phyloP scores from a whole-genome alignment of 2,113 vertebrate species.

The Mohoua ochrocephala region DNA sequence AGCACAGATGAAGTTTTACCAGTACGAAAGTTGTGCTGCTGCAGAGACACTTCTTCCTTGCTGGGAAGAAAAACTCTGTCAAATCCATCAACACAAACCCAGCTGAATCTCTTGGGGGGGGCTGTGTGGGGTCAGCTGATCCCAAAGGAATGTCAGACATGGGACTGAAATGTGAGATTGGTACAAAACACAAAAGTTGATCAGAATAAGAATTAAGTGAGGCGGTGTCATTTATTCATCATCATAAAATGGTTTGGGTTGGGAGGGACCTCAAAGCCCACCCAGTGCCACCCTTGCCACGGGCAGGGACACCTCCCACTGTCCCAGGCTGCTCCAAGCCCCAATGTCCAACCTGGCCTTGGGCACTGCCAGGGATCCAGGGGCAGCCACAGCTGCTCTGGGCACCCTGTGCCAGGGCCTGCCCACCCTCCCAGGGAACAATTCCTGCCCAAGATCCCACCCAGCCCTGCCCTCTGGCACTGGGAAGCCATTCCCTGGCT shows the following conservation, averaged over 20 bases:
- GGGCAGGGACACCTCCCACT: background rate
- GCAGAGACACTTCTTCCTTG: background rate
- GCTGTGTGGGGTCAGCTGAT: background rate
- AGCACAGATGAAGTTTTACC: background rate
- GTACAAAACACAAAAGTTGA: background rate
- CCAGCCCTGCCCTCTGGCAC: background rate
- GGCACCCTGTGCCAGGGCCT: background rate
- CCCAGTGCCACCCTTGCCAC: background rate
- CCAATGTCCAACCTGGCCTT: background rate
- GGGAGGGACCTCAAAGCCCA: background rate
- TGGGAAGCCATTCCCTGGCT: background rate
- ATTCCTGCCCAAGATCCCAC: background rate
- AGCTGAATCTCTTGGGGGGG: accelerated
- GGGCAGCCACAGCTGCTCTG: background rate
- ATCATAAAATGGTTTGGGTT: background rate
- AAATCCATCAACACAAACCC: background rate
- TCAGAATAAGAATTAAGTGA: background rate
- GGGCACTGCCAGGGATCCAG: background rate
- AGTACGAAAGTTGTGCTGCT: background rate
- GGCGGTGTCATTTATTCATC: background rate
- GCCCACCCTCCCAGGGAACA: background rate
- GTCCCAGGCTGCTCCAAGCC: background rate
- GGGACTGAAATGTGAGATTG: accelerated
- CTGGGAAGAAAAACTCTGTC: background rate
- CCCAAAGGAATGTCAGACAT: too few relatives aligned